Conservation (phyloP, 1,140 invertebrate species). For the Steinernema feltiae region DNA sequence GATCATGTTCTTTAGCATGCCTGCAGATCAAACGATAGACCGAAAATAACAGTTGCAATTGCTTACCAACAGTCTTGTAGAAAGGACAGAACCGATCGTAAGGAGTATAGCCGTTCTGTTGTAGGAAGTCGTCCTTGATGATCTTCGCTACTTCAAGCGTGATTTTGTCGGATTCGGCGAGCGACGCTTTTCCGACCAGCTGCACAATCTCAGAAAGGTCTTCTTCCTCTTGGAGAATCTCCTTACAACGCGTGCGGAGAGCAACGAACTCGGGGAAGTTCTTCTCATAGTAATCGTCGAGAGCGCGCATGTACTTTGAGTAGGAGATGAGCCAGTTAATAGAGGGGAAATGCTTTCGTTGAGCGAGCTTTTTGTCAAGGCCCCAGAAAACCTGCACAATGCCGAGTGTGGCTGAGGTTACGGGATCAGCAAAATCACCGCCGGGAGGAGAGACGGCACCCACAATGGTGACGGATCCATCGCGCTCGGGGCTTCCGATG, state of each 20-base stretch:
- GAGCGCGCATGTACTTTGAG: conserved; percentile 84
- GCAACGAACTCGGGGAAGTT: conserved; percentile 92
- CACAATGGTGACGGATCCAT: conserved; percentile 94
- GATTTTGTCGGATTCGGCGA: conserved; percentile 96
- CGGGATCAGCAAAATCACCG: conserved; percentile 98
- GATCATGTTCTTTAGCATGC: conserved; percentile 95
- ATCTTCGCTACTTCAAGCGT: conserved; percentile 93
- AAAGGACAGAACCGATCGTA: conserved; percentile 98
- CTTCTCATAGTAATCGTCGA: conserved; percentile 98
- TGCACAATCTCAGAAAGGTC: conserved; percentile 99
- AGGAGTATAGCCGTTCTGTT: conserved; percentile 79
- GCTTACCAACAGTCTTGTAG: conserved; percentile 81
- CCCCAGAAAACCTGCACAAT: conserved; percentile 99
- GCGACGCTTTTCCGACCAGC: conserved; percentile 82
- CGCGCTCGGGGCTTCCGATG: conserved; percentile 88
- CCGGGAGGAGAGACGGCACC: conserved; percentile 97
- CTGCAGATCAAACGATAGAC: neutral
- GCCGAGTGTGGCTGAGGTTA: conserved; percentile 94
- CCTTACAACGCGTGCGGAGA: conserved; percentile 70
- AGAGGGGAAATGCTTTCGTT: conserved; percentile 97
- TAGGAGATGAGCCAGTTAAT: conserved; percentile 99
- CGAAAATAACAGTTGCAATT: neutral
- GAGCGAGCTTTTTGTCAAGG: conserved; percentile 94
- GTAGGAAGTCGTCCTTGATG: conserved; percentile 95
- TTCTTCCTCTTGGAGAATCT: conserved; percentile 89